phyloP scores from a whole-genome alignment of 1,140 invertebrate species.

The Drosophila novamexicana region DNA sequence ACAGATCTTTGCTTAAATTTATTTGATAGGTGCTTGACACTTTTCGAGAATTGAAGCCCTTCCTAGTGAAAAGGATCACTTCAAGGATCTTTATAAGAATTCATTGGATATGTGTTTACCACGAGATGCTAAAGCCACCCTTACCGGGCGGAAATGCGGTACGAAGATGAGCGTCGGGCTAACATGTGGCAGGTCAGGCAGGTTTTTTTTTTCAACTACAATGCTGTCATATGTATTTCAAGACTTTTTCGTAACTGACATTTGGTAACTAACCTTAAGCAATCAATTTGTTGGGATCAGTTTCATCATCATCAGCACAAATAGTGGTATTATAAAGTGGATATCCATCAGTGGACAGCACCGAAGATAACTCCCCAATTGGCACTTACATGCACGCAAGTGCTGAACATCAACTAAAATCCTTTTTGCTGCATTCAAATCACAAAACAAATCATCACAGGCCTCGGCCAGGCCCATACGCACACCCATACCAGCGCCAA shows the following conservation, averaged over 20 bases:
- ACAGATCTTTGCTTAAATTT: too few species aligned
- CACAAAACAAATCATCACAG: slow-evolving; percentile 61
- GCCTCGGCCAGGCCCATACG: not conserved
- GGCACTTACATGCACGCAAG: slow-evolving; percentile 29
- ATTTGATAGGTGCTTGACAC: too few species aligned
- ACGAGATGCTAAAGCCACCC: too few species aligned
- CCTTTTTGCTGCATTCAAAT: slow-evolving; percentile 44
- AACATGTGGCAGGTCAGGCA: too few species aligned
- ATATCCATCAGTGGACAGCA: slow-evolving; percentile 13
- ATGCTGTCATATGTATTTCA: too few species aligned
- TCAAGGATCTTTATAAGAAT: too few species aligned
- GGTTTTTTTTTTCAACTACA: not conserved
- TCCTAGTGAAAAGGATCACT: too few species aligned
- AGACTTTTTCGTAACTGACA: not conserved
- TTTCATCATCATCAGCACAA: slow-evolving; percentile 4
- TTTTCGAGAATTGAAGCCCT: too few species aligned
- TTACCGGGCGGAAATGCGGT: too few species aligned
- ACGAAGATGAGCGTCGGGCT: too few species aligned
- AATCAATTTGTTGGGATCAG: slow-evolving; percentile 24
- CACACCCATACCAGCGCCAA: not conserved
- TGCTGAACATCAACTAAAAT: slow-evolving; percentile 41
- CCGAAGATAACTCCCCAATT: slow-evolving; percentile 20
- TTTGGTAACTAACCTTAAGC: not conserved
- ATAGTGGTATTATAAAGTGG: slow-evolving; percentile 13
- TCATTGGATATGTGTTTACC: too few species aligned